Percentiles rank a stretch among this genome's conserved stretches.
Conservation (phyloP, 2,113 vertebrate species). For the Actenoides lindsayi region DNA sequence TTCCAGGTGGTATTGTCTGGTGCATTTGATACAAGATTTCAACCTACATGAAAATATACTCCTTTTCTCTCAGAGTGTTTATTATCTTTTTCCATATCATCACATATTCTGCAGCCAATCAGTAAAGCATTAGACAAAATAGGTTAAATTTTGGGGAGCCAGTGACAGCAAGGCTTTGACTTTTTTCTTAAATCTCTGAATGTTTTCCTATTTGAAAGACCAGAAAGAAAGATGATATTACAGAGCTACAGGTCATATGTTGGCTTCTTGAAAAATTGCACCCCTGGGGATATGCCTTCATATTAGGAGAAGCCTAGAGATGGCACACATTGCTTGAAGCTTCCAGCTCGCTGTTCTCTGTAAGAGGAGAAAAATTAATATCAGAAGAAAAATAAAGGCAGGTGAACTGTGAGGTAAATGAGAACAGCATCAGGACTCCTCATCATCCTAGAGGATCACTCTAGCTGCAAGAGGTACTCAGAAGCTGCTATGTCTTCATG, state of each 20-base stretch:
- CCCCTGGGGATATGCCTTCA: background rate
- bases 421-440: background rate
- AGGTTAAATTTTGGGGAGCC: background rate
- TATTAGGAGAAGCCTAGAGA: background rate
- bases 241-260: background rate
- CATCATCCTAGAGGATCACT: background rate
- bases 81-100: background rate
- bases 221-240: background rate
- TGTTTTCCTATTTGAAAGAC: background rate
- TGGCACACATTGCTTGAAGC: background rate
- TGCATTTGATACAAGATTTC: background rate
- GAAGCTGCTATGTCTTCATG: background rate
- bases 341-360: background rate
- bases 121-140: background rate
- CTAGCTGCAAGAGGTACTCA: background rate
- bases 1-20: background rate
- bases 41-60: background rate
- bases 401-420: background rate
- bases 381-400: background rate
- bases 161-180: background rate
- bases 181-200: background rate
- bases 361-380: background rate
- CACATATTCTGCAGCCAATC: background rate
- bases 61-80: background rate
- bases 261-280: background rate